Evolutionary conservation across 2,888 invertebrate species (phyloP), one percentile per base, ranked within the genome.

Genomic region (Drosophila maculinotata): DNA sequence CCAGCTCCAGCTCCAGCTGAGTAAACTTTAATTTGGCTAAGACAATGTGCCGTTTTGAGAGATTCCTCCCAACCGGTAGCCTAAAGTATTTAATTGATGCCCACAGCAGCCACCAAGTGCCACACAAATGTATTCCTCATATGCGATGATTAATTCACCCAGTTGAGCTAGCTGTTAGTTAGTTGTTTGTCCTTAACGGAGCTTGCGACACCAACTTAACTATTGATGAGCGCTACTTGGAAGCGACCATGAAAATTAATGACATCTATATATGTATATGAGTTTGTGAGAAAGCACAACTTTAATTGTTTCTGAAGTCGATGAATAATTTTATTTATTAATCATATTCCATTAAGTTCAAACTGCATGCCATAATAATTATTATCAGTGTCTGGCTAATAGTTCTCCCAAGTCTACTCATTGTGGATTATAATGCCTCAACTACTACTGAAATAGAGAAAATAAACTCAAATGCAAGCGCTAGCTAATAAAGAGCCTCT

Each of bases 41-140:
- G 81, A 82, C 81, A 82, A 82, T 82, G 81, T 82, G 84, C 84
- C 84, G 84, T 84, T 84, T 58, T 73, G 59, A 60, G 45, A 72
- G 83, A 76, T 79, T 54, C 74, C 72, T 54, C 74, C 72, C 38
- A 64, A 63, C 63, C 69, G 70, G 76, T 76, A 81, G 81, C 76
- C 73, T 17, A 57, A 69, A 65, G 68, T 53, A 60, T 76, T 76
- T 79, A 82, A 84, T 79, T 76, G 81, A 84, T 81, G 84, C 53
- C 58, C 66, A 66, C 48, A 62, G 52, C 68, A 60, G 62, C 48
- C 39, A 36, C 39, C 48, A 60, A 66, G 59, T 58, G 63, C 57
- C 60, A 53, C 47, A 47, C 20, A 60, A 49, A 60, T 56, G 54
- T 52, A 67, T 56, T 41, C 42, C 59, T 62, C 66, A 36, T 64